Base-by-base conservation (phyloP, 1,140 invertebrate species). In the Branchinecta lynchi region DNA sequence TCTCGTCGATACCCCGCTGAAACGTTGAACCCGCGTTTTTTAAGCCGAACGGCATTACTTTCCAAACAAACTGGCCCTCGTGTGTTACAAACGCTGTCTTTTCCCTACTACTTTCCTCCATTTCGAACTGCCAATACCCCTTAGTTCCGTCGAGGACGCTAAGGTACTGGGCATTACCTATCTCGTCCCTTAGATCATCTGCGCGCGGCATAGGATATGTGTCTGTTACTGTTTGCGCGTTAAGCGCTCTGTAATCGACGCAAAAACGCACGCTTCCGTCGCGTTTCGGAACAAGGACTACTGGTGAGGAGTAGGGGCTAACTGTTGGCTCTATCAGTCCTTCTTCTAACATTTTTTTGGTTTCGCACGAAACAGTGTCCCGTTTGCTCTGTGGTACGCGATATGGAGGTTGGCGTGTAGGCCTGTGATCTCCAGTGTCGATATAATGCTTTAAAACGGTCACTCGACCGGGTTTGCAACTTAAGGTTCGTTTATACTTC, bases 21-120 rank as follows among this genome's bases (percentile, higher is more conserved):
- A 80, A 78, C 0, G 77, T 78, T 3, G 76, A 75, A 0, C 78
- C 75, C 8, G 73, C 72, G 71, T 79, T 79, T 7, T 71, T 72
- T 3, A 81, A 68, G 3, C 79, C 78, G 70, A 78, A 78, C 0
- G 79, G 76, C 74, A 78, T 77, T 1, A 73, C 68, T 7, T 70
- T 69, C 65, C 70, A 77, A 45, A 77, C 71, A 67, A 67, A 77
- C 12, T 72, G 67, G 17, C 71, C 72, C 15, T 72, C 70, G 67
- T 74, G 75, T 7, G 76, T 78, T n/a, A 72, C 74, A 66, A 84
- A 83, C 0, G 80, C 80, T 0, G 81, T 84, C 75, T 82, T 83
- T 8, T 76, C 71, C 7, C 73, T 76, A 66, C 76, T 75, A 0
- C 70, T 45, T 43, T 71, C 60, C 7, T 78, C 74, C 8, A 82